phyloP scores from a whole-genome alignment of 2,113 vertebrate genomes.

The Tinamus guttatus region DNA sequence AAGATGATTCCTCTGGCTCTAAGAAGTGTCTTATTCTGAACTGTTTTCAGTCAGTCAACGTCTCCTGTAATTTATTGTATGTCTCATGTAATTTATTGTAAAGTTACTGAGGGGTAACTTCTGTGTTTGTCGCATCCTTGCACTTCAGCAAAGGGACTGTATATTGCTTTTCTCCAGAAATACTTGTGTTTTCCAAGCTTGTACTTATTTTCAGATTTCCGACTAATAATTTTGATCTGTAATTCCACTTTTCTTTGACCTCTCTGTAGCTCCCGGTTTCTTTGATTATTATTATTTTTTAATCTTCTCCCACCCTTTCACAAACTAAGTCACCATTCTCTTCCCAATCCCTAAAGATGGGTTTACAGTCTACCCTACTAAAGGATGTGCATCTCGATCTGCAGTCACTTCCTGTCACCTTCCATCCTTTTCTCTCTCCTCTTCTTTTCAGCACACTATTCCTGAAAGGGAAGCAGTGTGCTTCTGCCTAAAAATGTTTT shows the following conservation, averaged over 20 bases:
- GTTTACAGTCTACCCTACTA: neutral
- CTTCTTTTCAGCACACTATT: neutral
- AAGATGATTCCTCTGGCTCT: neutral
- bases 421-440: neutral
- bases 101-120: neutral
- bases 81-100: neutral
- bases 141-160: neutral
- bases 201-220: neutral
- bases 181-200: neutral
- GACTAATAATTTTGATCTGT: neutral
- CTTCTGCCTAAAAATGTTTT: slow-evolving; percentile 1
- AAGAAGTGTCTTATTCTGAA: neutral
- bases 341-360: neutral
- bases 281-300: neutral
- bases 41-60: neutral
- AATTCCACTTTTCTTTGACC: neutral
- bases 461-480: neutral
- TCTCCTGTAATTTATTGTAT: neutral
- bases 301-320: neutral
- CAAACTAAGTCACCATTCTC: neutral
- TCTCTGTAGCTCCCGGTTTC: neutral
- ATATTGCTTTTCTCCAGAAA: neutral
- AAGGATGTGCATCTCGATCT: neutral
- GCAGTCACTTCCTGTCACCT: neutral
- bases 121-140: neutral